Percentiles rank a stretch among this genome's conserved stretches.
phyloP scores from a whole-genome alignment of 2,113 vertebrate species.

The Corythoichthys haematopterus region DNA sequence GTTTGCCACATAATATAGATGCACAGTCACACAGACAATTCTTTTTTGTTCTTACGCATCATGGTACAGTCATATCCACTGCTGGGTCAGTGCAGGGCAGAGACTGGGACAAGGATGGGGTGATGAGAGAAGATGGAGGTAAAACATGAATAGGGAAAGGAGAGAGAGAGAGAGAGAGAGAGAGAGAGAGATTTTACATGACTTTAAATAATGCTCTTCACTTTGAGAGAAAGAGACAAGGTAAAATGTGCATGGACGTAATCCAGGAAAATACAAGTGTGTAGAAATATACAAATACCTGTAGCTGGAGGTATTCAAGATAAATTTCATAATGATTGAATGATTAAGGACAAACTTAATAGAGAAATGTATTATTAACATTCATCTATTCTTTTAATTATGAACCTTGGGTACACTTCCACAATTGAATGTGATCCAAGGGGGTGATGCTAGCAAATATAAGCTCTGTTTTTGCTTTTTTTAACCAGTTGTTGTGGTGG shows the following conservation, averaged over 20 bases:
- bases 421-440: neutral
- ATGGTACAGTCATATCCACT: conserved; percentile 73
- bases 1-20: conserved; percentile 31
- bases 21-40: conserved; percentile 28
- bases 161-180: neutral
- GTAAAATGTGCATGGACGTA: neutral
- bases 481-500: neutral
- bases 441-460: neutral
- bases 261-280: too few relatives aligned
- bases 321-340: too few relatives aligned
- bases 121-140: neutral
- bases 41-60: conserved; percentile 62
- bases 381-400: neutral
- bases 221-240: neutral
- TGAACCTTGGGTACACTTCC: neutral
- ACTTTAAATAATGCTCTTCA: too few relatives aligned
- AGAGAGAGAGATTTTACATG: neutral
- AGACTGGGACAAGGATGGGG: conserved; percentile 57
- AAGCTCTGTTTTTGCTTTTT: neutral
- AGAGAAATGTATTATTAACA: neutral
- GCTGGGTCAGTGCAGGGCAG: conserved; percentile 65
- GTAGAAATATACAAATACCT: too few relatives aligned
- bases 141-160: neutral
- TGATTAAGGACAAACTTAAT: neutral
- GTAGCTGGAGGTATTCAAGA: too few relatives aligned